Conservation (phyloP, 2,797 vertebrate species). For the Momotus momota region DNA sequence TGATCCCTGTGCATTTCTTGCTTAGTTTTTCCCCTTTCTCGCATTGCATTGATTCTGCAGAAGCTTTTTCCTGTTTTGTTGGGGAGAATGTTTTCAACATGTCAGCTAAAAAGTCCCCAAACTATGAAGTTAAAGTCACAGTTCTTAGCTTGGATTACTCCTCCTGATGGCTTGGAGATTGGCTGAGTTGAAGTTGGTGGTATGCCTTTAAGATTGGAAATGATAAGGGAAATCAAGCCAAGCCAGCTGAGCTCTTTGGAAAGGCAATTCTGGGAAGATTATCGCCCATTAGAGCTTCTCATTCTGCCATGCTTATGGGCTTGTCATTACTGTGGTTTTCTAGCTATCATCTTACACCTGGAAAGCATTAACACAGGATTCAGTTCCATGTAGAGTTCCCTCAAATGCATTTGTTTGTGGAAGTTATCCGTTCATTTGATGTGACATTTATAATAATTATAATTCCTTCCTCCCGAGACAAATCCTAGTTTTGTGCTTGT, state of each 20-base stretch:
- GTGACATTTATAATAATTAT: conserved; percentile 8
- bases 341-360: conserved; percentile 55
- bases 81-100: not conserved
- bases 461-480: conserved; percentile 20
- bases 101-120: not conserved
- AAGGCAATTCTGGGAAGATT: conserved; percentile 23
- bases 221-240: not conserved
- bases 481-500: not conserved
- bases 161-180: not conserved
- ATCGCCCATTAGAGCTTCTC: not conserved
- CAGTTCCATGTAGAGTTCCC: conserved; percentile 11
- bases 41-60: not conserved
- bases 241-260: not conserved
- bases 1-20: not conserved
- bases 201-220: conserved; percentile 18
- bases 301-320: not conserved
- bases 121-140: not conserved
- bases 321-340: conserved; percentile 26
- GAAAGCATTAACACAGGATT: conserved; percentile 42
- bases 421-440: conserved; percentile 14
- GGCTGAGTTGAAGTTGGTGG: not conserved
- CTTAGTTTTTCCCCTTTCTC: not conserved
- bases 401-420: conserved; percentile 34
- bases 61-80: not conserved
- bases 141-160: not conserved